Percentiles rank a stretch among this genome's conserved stretches.
These are phyloP conservation scores for Zosterops japonicus DNA, from an alignment of 2,113 vertebrate species.

Conservation along the genomic window DNA sequence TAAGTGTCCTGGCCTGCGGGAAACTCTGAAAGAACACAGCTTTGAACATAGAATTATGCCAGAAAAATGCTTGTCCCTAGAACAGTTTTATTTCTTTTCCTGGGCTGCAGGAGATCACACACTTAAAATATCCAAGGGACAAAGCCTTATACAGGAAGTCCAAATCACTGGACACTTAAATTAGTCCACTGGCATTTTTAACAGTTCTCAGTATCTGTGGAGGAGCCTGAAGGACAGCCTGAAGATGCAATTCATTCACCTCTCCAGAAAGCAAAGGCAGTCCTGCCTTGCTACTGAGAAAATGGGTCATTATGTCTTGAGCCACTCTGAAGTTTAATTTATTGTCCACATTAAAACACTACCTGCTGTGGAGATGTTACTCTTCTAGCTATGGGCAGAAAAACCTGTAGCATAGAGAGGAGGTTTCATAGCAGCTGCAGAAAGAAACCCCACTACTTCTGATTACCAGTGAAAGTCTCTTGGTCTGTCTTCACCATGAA, in stretches of 20 bases:
- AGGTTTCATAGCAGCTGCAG: background rate
- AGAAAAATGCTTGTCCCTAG: background rate
- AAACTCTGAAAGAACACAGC: background rate
- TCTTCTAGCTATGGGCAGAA: background rate
- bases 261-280: slow-evolving; percentile 2
- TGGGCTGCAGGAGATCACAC: background rate
- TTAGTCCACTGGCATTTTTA: background rate
- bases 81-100: background rate
- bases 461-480: background rate
- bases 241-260: background rate
- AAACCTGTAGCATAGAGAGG: background rate
- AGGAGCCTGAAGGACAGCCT: background rate
- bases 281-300: slow-evolving; percentile 3
- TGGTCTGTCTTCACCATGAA: background rate
- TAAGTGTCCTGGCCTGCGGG: background rate
- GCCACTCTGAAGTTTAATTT: background rate
- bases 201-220: background rate
- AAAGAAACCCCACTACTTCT: background rate
- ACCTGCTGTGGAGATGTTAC: background rate
- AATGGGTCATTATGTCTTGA: background rate
- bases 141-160: background rate
- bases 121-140: background rate
- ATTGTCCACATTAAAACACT: background rate
- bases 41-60: background rate
- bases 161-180: background rate